Evolutionary conservation across 2,888 invertebrate genomes (phyloP), one percentile per base, ranked within the genome.

Genomic region (Phengaris arion): DNA sequence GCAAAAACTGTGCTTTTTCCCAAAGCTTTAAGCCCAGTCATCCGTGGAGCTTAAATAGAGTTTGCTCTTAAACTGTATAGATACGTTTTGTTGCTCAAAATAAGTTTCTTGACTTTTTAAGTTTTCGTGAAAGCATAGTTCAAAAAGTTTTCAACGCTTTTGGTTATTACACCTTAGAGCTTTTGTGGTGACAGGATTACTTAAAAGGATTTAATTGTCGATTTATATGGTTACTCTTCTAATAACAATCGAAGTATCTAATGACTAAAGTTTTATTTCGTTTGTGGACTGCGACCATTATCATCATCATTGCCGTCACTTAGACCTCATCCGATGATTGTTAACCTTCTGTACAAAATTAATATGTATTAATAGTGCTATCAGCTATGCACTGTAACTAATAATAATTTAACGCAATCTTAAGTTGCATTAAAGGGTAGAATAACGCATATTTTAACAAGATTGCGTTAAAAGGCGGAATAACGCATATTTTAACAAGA

Each of bases 41-140:
- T n/a, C 69, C 69, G 69, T 69, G 22, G 52, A 35, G 72, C 72
- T 72, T 72, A 72, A 72, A 72, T 70, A 70, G 15, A 72, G 52
- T 72, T 72, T 52, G 72, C 51, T 52, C 54, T 72, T 72, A 72
- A 72, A 72, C 52, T 72, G 54, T 70, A 51, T 52, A 70, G 70
- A 64, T 64, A 64, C 64, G 45, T 64, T 64, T 35, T 64, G 35
- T 64, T 64, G 64, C 35, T 64, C 35, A 64, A 64, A 64, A 64
- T 64, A 35, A 64, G 35, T 35, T 45, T 64, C 35, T 64, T 51
- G 70, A 70, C 70, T 51, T 51, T 70, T 51, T 48, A 48, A 70
- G 48, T 70, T 70, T 51, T 15, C 51, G 51, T 51, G 51, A 70
- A 48, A 70, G 48, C 64, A 9, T 35, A 64, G 64, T 64, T 64